Conservation (phyloP, 1,140 invertebrate species). For the Papilio polyxenes region DNA sequence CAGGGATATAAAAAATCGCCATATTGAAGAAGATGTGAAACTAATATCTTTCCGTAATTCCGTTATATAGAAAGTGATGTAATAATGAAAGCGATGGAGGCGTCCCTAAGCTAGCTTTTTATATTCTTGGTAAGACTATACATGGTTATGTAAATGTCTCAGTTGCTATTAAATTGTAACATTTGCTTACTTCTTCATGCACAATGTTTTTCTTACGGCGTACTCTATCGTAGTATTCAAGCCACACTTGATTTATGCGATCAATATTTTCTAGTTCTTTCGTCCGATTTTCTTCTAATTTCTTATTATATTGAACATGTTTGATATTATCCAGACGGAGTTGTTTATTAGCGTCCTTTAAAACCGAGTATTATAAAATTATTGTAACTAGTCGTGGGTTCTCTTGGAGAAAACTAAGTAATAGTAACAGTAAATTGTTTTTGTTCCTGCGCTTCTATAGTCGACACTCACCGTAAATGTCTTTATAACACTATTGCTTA, state of each 20-base stretch:
- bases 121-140: not conserved
- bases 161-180: not conserved
- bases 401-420: no score
- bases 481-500: no score
- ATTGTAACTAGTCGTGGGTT: no score
- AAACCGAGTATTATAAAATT: not conserved
- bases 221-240: constrained; percentile 16
- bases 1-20: no score
- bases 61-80: no score
- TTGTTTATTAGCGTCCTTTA: constrained; percentile 12
- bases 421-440: no score
- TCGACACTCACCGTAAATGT: no score
- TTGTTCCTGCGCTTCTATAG: no score
- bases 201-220: constrained; percentile 3
- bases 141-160: not conserved
- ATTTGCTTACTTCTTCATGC: constrained; percentile 15
- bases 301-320: constrained; percentile 41
- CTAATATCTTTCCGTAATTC: no score
- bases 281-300: not conserved
- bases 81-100: no score
- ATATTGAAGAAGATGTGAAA: no score
- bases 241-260: constrained; percentile 7
- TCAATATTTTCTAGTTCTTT: constrained; percentile 10
- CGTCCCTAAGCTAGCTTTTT: not conserved
- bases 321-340: constrained; percentile 45